These are phyloP conservation scores for Hermetia illucens DNA, from an alignment of 1,140 invertebrate genomes.

Conservation along the genomic window DNA sequence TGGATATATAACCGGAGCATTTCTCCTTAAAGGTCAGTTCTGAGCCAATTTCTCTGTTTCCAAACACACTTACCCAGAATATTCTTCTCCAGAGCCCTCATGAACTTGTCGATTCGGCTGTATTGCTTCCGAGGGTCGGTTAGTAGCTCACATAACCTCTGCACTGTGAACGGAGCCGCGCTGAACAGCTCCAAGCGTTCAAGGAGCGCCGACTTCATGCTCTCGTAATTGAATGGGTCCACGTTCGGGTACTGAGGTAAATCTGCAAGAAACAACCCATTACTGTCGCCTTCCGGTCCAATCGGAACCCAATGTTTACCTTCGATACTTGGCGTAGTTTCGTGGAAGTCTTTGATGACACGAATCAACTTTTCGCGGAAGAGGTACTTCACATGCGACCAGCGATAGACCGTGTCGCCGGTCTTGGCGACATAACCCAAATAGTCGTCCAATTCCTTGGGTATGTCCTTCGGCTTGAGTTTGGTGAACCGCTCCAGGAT, in stretches of 20 bases:
- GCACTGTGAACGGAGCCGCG: conserved; percentile 91
- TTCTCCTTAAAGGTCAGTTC: too few species aligned
- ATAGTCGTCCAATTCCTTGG: conserved; percentile 81
- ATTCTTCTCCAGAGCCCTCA: conserved; percentile 89
- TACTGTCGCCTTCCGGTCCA: background rate
- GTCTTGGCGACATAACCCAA: conserved; percentile 81
- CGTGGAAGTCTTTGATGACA: conserved; percentile 77
- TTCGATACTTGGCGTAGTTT: conserved; percentile 55
- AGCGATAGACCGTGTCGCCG: conserved; percentile 87
- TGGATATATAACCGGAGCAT: too few species aligned
- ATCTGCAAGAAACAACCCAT: conserved; percentile 22
- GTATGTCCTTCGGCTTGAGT: conserved; percentile 59
- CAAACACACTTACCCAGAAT: conserved; percentile 48
- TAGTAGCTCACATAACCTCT: conserved; percentile 86
- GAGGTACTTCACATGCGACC: conserved; percentile 73
- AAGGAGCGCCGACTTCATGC: conserved; percentile 70
- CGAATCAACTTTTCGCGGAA: conserved; percentile 74
- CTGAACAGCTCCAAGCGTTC: conserved; percentile 70
- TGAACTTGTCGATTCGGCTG: conserved; percentile 88
- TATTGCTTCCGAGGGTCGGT: conserved; percentile 87
- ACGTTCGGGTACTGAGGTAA: conserved; percentile 76
- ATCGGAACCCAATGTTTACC: conserved; percentile 12
- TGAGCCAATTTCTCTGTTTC: too few species aligned
- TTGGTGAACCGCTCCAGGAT: conserved; percentile 74
- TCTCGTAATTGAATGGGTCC: conserved; percentile 80